Evolutionary conservation across 2,797 vertebrate species (phyloP).

Genomic region (Melanotaenia boesemani): DNA sequence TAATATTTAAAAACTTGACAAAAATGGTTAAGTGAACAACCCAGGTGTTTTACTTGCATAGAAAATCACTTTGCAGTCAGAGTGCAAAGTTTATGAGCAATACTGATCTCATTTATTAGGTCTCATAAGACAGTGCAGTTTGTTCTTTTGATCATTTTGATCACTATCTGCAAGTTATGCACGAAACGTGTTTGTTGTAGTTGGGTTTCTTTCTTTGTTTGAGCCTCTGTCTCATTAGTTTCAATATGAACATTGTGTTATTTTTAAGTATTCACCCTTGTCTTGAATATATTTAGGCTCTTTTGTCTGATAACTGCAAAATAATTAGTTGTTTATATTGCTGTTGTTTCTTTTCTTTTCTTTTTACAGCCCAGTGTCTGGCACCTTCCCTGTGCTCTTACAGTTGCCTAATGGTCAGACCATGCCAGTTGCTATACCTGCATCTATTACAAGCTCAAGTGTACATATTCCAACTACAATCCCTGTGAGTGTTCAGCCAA

Average conservation of each 20-base stretch:
- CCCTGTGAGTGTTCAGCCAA: conserved; percentile 87
- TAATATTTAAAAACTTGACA: neutral
- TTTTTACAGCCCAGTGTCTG: conserved; percentile 91
- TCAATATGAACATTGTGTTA: conserved; percentile 30
- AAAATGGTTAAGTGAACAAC: conserved; percentile 21
- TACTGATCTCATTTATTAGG: conserved; percentile 48
- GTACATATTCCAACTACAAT: conserved; percentile 96
- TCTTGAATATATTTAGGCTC: conserved; percentile 17
- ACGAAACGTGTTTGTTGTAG: conserved; percentile 26
- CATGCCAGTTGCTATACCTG: conserved; percentile 97
- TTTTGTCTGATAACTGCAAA: conserved; percentile 16
- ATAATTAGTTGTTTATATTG: conserved; percentile 23
- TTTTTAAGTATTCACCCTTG: conserved; percentile 7
- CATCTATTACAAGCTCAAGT: conserved; percentile 96
- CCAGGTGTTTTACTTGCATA: neutral
- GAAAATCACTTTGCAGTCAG: neutral
- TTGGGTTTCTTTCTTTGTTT: conserved; percentile 32
- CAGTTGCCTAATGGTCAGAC: conserved; percentile 99
- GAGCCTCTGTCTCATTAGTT: conserved; percentile 35
- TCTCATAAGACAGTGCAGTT: conserved; percentile 22
- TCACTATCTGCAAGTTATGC: neutral
- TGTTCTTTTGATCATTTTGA: conserved; percentile 5
- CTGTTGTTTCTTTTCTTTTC: conserved; percentile 43
- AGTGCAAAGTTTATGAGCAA: conserved; percentile 43
- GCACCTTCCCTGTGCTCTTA: conserved; percentile 96